Base-by-base conservation (phyloP, 2,797 vertebrate species). In the Esox masquinongy region DNA sequence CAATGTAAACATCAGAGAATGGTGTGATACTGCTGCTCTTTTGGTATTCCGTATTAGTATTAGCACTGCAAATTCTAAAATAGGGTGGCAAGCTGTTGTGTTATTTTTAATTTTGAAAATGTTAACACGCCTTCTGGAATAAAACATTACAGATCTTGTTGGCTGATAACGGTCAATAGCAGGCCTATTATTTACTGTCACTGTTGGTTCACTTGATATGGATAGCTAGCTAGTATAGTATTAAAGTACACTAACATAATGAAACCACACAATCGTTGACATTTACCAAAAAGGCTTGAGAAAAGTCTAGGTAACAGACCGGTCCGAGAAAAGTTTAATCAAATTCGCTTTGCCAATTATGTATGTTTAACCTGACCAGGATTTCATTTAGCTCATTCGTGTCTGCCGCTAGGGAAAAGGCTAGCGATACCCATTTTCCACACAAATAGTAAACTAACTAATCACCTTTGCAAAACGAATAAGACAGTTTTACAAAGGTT, bases 401-500 rank as follows among this genome's bases (percentile, higher is more conserved):
- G n/a, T 12, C 53, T 59, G 3, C n/a, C 53, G n/a, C 19, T 11
- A 59, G 53, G 53, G 2, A 26, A 49, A 24, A 70, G 88, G 70
- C 82, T 8, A 31, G 11, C 31, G 76, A 31, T 19, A 59, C 19
- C 19, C 53, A 59, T 22, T 59, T 59, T 7, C 17, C 5, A 22
- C 0, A 22, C 7, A n/a, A 22, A 8, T 59, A 59, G n/a, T 5
- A 22, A 59, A n/a, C 53, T 59, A 59, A n/a, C n/a, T 22, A 59
- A 59, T 59, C 0, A 31, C 19, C 5, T 53, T 53, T 53, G 50
- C 50, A 3, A 53, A 59, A 59, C n/a, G 53, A 56, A 3, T 56
- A 6, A 56, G n/a, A 22, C 39, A 6, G 6, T n/a, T 22, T 24
- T 7, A 43, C 5, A 43, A 7, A 59, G 8, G 50, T 59, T 59